Percentiles rank a stretch among this genome's conserved stretches.
phyloP scores from a whole-genome alignment of 2,113 vertebrate genomes.

The Cyanoramphus novaezelandiae region DNA sequence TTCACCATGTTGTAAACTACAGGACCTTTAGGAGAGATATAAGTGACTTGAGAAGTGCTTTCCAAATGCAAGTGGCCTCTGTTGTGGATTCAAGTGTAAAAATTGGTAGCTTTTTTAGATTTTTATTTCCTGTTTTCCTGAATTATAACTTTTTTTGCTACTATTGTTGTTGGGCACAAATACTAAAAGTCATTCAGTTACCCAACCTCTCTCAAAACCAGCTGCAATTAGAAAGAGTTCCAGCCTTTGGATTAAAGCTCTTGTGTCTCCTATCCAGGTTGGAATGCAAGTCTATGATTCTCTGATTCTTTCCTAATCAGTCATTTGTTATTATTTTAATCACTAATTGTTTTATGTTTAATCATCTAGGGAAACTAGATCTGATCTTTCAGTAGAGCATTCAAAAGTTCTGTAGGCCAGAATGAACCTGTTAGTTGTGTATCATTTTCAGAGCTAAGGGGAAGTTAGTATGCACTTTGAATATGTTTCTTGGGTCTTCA shows the following conservation, averaged over 20 bases:
- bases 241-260: not conserved
- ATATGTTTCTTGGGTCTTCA: not conserved
- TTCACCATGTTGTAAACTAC: not conserved
- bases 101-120: not conserved
- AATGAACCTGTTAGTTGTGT: not conserved
- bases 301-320: not conserved
- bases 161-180: not conserved
- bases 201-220: not conserved
- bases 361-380: not conserved
- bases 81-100: not conserved
- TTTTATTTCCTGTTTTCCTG: not conserved
- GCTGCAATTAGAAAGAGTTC: not conserved
- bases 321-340: not conserved
- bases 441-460: not conserved
- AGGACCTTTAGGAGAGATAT: not conserved
- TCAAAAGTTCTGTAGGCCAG: not conserved
- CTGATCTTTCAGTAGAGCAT: not conserved
- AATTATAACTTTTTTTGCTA: not conserved
- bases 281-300: not conserved
- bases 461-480: not conserved
- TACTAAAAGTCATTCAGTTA: not conserved
- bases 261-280: not conserved
- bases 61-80: not conserved
- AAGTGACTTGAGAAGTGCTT: not conserved
- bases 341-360: not conserved